A percentile compares a stretch with the other conserved stretches of the same genome.
Conservation (phyloP, 2,113 vertebrate genomes). For the Lates calcarifer region DNA sequence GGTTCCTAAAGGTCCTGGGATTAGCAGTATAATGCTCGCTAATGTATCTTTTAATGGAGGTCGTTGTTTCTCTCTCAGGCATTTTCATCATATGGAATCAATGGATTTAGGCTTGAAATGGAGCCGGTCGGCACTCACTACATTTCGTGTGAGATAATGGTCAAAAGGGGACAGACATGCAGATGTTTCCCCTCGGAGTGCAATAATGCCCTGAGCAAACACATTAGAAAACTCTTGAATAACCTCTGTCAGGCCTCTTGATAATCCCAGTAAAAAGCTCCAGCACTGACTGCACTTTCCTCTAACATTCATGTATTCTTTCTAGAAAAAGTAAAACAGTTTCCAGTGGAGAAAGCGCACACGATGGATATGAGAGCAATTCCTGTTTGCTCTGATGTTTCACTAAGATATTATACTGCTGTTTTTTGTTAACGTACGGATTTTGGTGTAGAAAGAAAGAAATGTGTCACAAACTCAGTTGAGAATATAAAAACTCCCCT, state of each 20-base stretch:
- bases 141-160: slow-evolving; percentile 18
- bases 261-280: slow-evolving; percentile 52
- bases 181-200: slow-evolving; percentile 34
- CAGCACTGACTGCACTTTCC: slow-evolving; percentile 14
- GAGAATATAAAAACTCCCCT: background rate
- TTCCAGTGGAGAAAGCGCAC: too few relatives aligned
- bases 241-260: slow-evolving; percentile 2
- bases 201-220: slow-evolving; percentile 28
- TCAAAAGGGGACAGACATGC: slow-evolving; percentile 26
- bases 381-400: background rate
- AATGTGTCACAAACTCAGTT: background rate
- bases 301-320: slow-evolving; percentile 4
- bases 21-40: slow-evolving; percentile 79
- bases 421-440: background rate
- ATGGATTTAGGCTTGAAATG: slow-evolving; percentile 52
- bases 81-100: slow-evolving; percentile 63
- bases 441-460: background rate
- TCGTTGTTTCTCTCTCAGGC: slow-evolving; percentile 21
- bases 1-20: slow-evolving; percentile 65
- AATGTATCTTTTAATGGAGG: slow-evolving; percentile 81
- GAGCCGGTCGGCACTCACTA: background rate
- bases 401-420: too few relatives aligned
- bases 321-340: slow-evolving; percentile 1
- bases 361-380: too few relatives aligned
- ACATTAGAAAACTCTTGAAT: slow-evolving; percentile 40